These are phyloP conservation scores for Semnopithecus entellus DNA, from an alignment of 2,113 vertebrate species.

Conservation along the genomic window DNA sequence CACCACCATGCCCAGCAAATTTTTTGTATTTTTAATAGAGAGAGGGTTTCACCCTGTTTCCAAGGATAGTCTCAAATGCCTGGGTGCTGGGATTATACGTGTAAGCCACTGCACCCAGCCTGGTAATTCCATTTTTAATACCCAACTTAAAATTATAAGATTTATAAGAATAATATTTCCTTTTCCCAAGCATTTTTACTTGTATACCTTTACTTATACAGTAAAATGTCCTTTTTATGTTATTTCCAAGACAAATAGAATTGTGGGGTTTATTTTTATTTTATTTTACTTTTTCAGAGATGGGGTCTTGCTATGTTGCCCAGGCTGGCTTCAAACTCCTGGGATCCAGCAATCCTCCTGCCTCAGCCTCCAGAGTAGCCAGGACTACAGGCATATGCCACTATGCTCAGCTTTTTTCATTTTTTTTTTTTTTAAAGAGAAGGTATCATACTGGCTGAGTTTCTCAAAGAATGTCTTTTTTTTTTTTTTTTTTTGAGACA, in stretches of 20 bases:
- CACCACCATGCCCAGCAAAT: neutral
- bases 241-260: neutral
- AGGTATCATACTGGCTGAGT: neutral
- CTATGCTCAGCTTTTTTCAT: neutral
- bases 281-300: neutral
- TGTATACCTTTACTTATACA: neutral
- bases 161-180: slow-evolving; percentile 42
- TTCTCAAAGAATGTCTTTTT: slow-evolving; percentile 17
- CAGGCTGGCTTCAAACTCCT: neutral
- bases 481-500: neutral
- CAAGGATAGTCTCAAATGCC: too few relatives aligned
- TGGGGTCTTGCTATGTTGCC: neutral
- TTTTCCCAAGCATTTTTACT: slow-evolving; percentile 27
- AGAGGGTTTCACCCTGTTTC: neutral
- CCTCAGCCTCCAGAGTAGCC: neutral
- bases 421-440: neutral
- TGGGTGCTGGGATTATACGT: neutral
- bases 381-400: neutral
- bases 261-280: neutral
- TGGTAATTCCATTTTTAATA: neutral
- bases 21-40: neutral
- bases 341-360: neutral
- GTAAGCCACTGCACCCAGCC: neutral
- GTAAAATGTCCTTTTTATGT: slow-evolving; percentile 14
- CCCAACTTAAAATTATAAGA: slow-evolving; percentile 47